Conservation (phyloP, 1,140 invertebrate genomes). For the Drosophila orena region DNA sequence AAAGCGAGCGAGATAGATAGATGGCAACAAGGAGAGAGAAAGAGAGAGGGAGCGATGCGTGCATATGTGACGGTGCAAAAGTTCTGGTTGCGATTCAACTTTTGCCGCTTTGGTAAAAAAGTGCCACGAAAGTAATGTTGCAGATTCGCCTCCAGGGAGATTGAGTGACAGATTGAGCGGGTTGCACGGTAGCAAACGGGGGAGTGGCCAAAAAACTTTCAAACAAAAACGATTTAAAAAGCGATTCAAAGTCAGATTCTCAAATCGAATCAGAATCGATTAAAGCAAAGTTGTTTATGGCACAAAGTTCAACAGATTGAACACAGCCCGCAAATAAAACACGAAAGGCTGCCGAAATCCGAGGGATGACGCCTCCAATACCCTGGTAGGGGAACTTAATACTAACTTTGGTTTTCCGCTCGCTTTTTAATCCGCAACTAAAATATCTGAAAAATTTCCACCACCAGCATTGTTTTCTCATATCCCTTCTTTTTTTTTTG, state of each 20-base stretch:
- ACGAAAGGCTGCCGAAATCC: background rate
- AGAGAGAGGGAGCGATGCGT: constrained; percentile 1
- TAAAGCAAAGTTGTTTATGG: constrained; percentile 58
- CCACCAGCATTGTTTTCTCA: background rate
- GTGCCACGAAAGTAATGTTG: constrained; percentile 67
- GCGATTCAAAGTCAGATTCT: constrained; percentile 73
- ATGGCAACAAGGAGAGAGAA: constrained; percentile 2
- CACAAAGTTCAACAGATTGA: constrained; percentile 45
- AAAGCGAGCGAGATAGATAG: constrained; percentile 7
- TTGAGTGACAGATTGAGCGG: constrained; percentile 72
- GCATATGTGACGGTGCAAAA: constrained; percentile 36
- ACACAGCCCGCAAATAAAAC: background rate
- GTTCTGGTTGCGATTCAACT: constrained; percentile 52
- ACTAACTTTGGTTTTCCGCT: background rate
- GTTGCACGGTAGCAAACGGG: constrained; percentile 15
- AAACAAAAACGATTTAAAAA: constrained; percentile 80
- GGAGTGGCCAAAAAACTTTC: constrained; percentile 40
- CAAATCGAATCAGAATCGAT: constrained; percentile 60
- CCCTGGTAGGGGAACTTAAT: background rate
- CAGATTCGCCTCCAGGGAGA: constrained; percentile 63
- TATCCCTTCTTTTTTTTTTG: too few relatives aligned
- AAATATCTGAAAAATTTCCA: background rate
- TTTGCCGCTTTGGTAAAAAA: constrained; percentile 51
- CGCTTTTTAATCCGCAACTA: constrained; percentile 4
- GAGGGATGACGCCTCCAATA: background rate